A percentile compares a stretch with the other conserved stretches of the same genome.
Evolutionary conservation across 2,797 vertebrate species (phyloP).

Genomic region (Neostethus bicornis): DNA sequence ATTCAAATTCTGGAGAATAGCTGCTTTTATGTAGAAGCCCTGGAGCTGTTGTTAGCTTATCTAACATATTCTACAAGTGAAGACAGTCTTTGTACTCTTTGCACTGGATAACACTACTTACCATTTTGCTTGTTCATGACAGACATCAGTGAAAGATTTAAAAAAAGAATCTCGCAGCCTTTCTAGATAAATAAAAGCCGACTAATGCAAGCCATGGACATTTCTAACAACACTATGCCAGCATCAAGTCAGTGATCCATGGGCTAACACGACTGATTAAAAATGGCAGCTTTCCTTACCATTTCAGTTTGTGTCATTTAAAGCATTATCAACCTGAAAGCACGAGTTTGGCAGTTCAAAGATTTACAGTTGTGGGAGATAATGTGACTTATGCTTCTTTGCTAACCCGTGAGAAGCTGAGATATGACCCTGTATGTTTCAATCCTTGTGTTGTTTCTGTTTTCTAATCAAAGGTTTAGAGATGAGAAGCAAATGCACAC

Average conservation of each 20-base stretch:
- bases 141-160: slow-evolving; percentile 28
- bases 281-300: slow-evolving; percentile 2
- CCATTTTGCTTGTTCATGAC: slow-evolving; percentile 29
- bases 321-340: slow-evolving; percentile 12
- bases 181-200: slow-evolving; percentile 22
- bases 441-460: too few relatives aligned
- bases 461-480: too few relatives aligned
- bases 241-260: slow-evolving; percentile 19
- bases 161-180: slow-evolving; percentile 36
- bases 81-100: slow-evolving; percentile 24
- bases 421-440: too few relatives aligned
- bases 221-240: slow-evolving; percentile 15
- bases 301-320: too few relatives aligned
- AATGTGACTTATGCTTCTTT: too few relatives aligned
- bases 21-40: slow-evolving; percentile 18
- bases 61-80: slow-evolving; percentile 42
- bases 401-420: too few relatives aligned
- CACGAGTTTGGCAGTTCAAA: slow-evolving; percentile 3
- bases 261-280: slow-evolving; percentile 14
- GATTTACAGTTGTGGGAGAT: background rate
- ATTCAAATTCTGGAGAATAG: slow-evolving; percentile 24
- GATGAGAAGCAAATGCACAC: slow-evolving; percentile 8
- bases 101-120: slow-evolving; percentile 10
- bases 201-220: slow-evolving; percentile 7
- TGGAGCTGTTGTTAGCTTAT: slow-evolving; percentile 22